Evolutionary conservation across 2,888 invertebrate genomes (phyloP), one percentile per base, ranked within the genome.

Genomic region (Himalopsyche kuldschensis): DNA sequence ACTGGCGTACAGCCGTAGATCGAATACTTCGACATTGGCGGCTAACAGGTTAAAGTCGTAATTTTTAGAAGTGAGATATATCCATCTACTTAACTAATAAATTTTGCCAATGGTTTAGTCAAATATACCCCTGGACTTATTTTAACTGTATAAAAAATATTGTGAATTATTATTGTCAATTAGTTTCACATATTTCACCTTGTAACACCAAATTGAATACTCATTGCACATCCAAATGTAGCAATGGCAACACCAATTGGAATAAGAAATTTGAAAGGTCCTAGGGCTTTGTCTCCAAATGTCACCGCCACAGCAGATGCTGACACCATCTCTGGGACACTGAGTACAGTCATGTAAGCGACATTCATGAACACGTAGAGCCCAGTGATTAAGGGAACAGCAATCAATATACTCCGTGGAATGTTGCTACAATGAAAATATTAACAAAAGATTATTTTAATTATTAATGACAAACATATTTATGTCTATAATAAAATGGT

Each of bases 331-430:
- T 97, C 96, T 0, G 92, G 90, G 80, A 94, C 93, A 3, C 93
- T 94, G 87, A 97, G 90, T 4, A 95, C 96, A 0, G 96, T 94
- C 94, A 97, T 95, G 89, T 97, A 97, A n/a, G 97, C 95, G 20
- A 97, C 92, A 88, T 97, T 97, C 94, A 96, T 96, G 87, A 95
- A 93, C 31, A 97, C 94, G 88, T 97, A 97, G 11, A 96, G 92
- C 0, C 93, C 89, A 0, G 96, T 97, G 35, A 97, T 96, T 6
- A 96, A 90, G 0, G 97, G 97, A 0, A 97, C 95, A 0, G 95
- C 96, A 79, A 97, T 95, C 10, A 94, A 91, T 87, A 97, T 96
- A 87, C 96, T 95, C 63, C 95, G 91, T 0, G 96, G 95, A 32
- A 97, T 95, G 89, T 97, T 97, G 81, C 96, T 95, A 91, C 20